Evolutionary conservation across 2,888 invertebrate genomes (phyloP).

Genomic region (Eristalis tenax): DNA sequence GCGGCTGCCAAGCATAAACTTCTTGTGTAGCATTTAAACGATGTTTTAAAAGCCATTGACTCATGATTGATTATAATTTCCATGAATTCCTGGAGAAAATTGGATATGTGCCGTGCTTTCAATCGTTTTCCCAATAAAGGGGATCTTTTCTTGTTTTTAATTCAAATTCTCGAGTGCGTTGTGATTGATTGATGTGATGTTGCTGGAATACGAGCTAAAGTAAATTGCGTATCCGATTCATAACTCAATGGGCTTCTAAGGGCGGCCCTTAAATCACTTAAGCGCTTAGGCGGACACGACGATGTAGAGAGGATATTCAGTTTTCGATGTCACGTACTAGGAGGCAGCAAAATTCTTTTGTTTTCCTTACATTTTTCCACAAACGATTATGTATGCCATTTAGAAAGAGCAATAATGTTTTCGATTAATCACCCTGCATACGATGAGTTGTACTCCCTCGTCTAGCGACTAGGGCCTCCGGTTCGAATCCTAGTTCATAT

Average conservation of each 20-base stretch:
- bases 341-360: too few species aligned
- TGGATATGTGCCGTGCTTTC: neutral
- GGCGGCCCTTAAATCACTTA: neutral
- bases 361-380: too few species aligned
- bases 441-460: too few species aligned
- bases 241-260: neutral
- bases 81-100: neutral
- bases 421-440: too few species aligned
- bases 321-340: neutral
- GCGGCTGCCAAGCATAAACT: too few species aligned
- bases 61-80: neutral
- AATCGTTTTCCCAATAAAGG: neutral
- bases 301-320: neutral
- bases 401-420: too few species aligned
- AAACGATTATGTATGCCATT: too few species aligned
- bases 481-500: too few species aligned
- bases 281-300: neutral
- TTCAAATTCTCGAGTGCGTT: neutral
- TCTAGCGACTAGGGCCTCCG: too few species aligned
- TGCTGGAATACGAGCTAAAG: neutral
- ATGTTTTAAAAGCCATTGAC: neutral
- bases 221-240: neutral
- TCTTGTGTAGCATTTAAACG: neutral
- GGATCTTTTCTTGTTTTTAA: neutral
- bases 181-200: neutral